Evolutionary conservation across 2,888 invertebrate genomes (phyloP).

Genomic region (Ctenicera cuprea): DNA sequence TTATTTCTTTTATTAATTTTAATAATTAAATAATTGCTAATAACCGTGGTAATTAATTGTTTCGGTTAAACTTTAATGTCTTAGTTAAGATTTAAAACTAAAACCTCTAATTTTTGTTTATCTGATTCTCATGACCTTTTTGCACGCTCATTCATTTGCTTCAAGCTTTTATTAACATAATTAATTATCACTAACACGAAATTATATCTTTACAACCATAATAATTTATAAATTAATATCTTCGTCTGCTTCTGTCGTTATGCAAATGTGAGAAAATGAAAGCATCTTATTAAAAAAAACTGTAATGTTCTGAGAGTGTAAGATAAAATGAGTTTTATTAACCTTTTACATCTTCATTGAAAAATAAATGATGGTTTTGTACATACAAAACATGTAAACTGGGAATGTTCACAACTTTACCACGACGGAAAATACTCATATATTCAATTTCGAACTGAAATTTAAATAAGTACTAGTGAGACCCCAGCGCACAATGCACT

Average conservation of each 20-base stretch:
- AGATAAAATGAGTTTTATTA: no score
- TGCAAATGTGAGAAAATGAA: conserved; percentile 2
- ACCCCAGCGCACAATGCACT: no score
- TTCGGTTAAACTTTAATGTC: not conserved
- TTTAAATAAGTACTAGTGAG: no score
- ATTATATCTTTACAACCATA: not conserved
- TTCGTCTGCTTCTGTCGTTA: not conserved
- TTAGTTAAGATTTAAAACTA: not conserved
- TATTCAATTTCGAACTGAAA: no score
- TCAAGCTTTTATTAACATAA: not conserved
- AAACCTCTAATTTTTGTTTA: not conserved
- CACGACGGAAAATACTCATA: no score
- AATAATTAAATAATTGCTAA: not conserved
- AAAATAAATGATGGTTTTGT: no score
- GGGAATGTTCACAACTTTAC: no score
- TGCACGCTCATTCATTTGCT: conserved; percentile 1
- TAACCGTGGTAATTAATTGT: not conserved
- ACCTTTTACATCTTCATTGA: no score
- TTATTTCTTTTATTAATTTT: not conserved
- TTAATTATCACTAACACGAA: not conserved
- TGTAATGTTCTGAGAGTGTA: not conserved
- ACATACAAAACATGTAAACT: no score
- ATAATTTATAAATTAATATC: not conserved
- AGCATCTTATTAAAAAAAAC: not conserved
- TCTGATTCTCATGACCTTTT: conserved; percentile 13